Base-by-base conservation (phyloP, 2,888 invertebrate species). In the Hydriomena furcata region DNA sequence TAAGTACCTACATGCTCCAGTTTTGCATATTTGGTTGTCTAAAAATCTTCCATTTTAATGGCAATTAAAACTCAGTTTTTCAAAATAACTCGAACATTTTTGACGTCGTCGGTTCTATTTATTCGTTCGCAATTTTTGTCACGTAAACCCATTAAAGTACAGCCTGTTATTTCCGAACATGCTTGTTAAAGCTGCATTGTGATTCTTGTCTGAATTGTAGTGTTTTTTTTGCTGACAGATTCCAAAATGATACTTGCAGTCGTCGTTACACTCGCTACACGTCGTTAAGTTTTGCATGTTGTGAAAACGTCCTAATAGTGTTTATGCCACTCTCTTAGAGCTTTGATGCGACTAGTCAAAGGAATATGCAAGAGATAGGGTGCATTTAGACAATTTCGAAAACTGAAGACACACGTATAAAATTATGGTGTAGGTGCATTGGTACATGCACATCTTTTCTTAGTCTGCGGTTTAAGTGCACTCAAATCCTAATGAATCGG, bases 401-500 rank as follows among this genome's bases (percentile, higher is more conserved):
- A n/a, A n/a, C n/a, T n/a, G n/a, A n/a, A n/a, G n/a, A n/a, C n/a
- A n/a, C n/a, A n/a, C n/a, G n/a, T n/a, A n/a, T n/a, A n/a, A n/a
- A n/a, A n/a, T n/a, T n/a, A n/a, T n/a, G n/a, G n/a, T n/a, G n/a
- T 17, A 17, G 4, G 17, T 4, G 17, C 17, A 3, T 17, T 17
- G 4, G 2, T 3, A 17, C 17, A 4, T 2, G 17, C 17, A 4
- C 17, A 17, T 17, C 4, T 17, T 17, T 17, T 17, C 2, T 17
- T 17, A 4, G 4, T 23, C 23, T 8, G 17, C 13, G 5, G 5
- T 12, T 17, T 17, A 17, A 17, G 52, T 51, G 52, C 53, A 49
- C 55, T 55, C 44, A 30, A 50, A 52, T 47, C 51, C 55, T 52
- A 55, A 61, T 57, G 56, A 59, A 59, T 59, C 49, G 20, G 52